phyloP scores from a whole-genome alignment of 2,888 invertebrate genomes.

The Rhabditophanes sp. region DNA sequence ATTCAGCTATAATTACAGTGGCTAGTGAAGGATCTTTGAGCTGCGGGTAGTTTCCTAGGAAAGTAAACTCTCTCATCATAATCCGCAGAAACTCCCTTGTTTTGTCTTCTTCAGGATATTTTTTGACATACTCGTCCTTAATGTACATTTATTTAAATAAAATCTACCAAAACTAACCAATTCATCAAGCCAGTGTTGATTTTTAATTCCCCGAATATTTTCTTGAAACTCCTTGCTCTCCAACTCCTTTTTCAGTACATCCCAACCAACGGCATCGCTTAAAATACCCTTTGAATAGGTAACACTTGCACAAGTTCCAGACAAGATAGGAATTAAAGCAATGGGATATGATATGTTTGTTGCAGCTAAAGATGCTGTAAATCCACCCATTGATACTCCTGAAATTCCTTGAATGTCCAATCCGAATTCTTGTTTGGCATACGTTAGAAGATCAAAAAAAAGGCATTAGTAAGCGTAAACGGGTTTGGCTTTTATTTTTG shows the following conservation, averaged over 20 bases:
- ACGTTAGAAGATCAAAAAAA: too few relatives aligned
- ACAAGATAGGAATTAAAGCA: slow-evolving; percentile 79
- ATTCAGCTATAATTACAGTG: too few relatives aligned
- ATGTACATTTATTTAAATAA: slow-evolving; percentile 3
- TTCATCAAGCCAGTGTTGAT: slow-evolving; percentile 16
- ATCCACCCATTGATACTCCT: slow-evolving; percentile 42
- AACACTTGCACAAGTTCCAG: slow-evolving; percentile 88
- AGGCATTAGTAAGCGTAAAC: too few relatives aligned
- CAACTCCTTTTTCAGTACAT: slow-evolving; percentile 10
- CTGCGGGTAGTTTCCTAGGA: too few relatives aligned
- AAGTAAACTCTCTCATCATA: too few relatives aligned
- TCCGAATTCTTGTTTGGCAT: too few relatives aligned
- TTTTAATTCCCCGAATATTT: slow-evolving; percentile 10
- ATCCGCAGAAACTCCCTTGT: too few relatives aligned
- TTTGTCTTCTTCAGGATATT: too few relatives aligned
- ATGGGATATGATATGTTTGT: slow-evolving; percentile 87
- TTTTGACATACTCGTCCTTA: too few relatives aligned
- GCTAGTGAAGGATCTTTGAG: too few relatives aligned
- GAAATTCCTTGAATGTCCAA: too few relatives aligned
- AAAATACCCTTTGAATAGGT: slow-evolving; percentile 65
- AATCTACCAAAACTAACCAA: slow-evolving; percentile 4
- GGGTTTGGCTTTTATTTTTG: too few relatives aligned
- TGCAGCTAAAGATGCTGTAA: slow-evolving; percentile 95
- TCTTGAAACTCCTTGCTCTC: slow-evolving; percentile 8
- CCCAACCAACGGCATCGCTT: slow-evolving; percentile 9